Evolutionary conservation across 2,113 vertebrate species (phyloP), one percentile per base, ranked within the genome.

Genomic region (Gavia stellata): DNA sequence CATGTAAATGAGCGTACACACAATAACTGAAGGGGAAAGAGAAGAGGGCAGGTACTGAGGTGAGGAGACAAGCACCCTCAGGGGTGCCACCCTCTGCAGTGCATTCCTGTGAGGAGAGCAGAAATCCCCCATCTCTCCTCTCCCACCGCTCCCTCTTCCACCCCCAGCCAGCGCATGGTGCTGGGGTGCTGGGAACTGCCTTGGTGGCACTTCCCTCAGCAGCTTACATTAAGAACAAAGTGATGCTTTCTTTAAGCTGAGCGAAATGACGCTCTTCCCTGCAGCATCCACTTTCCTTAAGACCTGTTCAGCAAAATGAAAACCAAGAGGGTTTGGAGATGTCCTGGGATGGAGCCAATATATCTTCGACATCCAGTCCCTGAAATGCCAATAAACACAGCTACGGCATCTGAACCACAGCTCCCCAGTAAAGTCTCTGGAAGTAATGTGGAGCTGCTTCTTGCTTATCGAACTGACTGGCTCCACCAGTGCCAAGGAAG

Each of bases 361-460:
- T 17, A 9, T 49, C 45, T 77, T 56, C 25, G n/a, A 20, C 8
- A 62, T 53, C 12, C 50, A 71, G 42, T 21, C 38, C 36, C 44
- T 56, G 26, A 78, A 53, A 84, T 1, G 14, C 12, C 44, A 85
- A 86, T 56, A 73, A 93, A 67, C 33, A 58, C 12, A 83, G 18
- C 12, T 26, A 24, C 0, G 0, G 31, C 34, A 36, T 21, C n/a
- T 14, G 45, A 88, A 74, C 38, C 38, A 71, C 38, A 81, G 2
- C 11, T 68, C 17, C 25, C 21, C 26, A 15, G 24, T 42, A 45
- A 85, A 42, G 8, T n/a, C 20, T 38, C 38, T 49, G 16, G n/a
- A 13, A 79, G 14, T 38, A 58, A 40, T 0, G 2, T 9, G 50
- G 25, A 70, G 42, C 16, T 89, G 34, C 56, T 78, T 66, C 61